Evolutionary conservation across 2,888 invertebrate species (phyloP).

Genomic region (Drosophila cracens): DNA sequence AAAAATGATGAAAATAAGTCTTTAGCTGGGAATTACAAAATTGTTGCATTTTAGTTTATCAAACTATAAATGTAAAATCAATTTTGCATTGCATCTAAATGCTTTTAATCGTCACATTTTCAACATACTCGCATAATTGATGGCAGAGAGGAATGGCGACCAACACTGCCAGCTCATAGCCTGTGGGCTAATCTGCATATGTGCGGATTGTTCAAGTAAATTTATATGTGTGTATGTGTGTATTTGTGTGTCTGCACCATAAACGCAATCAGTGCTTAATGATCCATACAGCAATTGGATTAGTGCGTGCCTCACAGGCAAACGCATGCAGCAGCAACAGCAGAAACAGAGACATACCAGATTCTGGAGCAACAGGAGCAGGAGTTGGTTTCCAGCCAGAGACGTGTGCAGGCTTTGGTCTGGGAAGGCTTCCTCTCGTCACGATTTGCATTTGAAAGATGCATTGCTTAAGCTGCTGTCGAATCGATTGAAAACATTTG

Average conservation of each 20-base stretch:
- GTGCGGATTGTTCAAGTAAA: constrained; percentile 10
- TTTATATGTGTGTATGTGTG: constrained; percentile 2
- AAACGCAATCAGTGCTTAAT: constrained; percentile 79
- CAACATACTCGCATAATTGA: constrained; percentile 23
- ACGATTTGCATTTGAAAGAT: constrained; percentile 46
- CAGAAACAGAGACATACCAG: constrained; percentile 13
- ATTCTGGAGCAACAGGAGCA: not conserved
- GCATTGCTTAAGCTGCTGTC: constrained; percentile 4
- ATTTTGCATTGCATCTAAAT: constrained; percentile 43
- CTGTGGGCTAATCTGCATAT: constrained; percentile 65
- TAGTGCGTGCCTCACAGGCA: constrained; percentile 59
- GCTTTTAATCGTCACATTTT: constrained; percentile 32
- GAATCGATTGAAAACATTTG: constrained; percentile 17
- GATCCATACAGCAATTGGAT: constrained; percentile 75
- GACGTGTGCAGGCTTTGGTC: not conserved
- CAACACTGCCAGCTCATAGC: constrained; percentile 2
- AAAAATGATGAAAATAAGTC: constrained; percentile 4
- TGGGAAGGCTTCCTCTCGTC: not conserved
- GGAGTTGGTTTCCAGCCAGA: not conserved
- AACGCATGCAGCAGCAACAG: constrained; percentile 20
- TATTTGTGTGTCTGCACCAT: constrained; percentile 50
- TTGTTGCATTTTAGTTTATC: constrained; percentile 19
- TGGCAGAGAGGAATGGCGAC: constrained; percentile 2
- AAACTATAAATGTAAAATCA: constrained; percentile 42
- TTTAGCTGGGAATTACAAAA: constrained; percentile 25